Conservation (phyloP, 2,797 vertebrate species). For the Helicolenus hilgendorfi region DNA sequence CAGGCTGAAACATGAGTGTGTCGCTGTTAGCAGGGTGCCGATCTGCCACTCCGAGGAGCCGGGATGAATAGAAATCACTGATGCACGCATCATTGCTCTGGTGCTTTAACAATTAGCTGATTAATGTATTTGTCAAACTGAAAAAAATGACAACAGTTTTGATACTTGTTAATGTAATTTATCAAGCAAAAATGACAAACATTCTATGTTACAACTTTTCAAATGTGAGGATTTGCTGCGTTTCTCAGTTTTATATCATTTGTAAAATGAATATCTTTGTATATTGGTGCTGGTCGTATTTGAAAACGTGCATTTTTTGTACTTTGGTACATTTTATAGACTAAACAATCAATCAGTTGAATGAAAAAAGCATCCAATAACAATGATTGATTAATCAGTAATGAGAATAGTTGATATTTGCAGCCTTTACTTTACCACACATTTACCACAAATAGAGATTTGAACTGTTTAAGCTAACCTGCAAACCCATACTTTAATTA, state of each 20-base stretch:
- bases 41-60: neutral
- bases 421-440: neutral
- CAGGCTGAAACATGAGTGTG: conserved; percentile 54
- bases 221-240: neutral
- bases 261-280: neutral
- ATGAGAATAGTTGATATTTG: neutral
- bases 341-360: neutral
- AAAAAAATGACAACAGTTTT: neutral
- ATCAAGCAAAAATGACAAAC: neutral
- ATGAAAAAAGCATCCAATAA: neutral
- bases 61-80: conserved; percentile 29
- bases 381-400: neutral
- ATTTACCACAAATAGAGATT: neutral
- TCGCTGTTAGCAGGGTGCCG: neutral
- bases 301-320: neutral
- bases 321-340: neutral
- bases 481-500: neutral
- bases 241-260: conserved; percentile 1
- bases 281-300: neutral
- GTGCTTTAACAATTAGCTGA: neutral
- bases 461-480: neutral
- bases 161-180: neutral
- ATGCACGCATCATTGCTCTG: neutral
- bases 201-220: neutral
- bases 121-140: conserved; percentile 7